A percentile compares a stretch with the other conserved stretches of the same genome.
Conservation (phyloP, 2,797 vertebrate genomes). For the Steatocranus sp. region DNA sequence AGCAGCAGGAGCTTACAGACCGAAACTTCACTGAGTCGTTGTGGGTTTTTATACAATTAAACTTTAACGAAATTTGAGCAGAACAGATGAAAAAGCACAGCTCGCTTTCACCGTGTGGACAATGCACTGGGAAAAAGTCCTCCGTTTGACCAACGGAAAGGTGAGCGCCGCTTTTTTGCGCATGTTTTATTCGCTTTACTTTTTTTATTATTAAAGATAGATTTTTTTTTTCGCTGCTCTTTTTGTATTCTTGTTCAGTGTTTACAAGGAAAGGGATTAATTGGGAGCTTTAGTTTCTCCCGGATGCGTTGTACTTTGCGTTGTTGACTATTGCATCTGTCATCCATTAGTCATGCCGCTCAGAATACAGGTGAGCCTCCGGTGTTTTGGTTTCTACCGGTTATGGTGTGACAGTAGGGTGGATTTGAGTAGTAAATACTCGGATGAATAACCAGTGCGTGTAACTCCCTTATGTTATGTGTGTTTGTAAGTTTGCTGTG, state of each 20-base stretch:
- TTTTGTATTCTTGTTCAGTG: neutral
- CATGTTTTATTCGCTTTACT: neutral
- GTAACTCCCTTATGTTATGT: rapidly evolving
- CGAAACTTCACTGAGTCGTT: neutral
- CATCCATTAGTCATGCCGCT: slow-evolving; percentile 45
- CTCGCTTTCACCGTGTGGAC: neutral
- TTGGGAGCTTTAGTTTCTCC: neutral
- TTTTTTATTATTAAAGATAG: neutral
- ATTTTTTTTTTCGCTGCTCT: too few relatives aligned
- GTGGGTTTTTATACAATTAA: neutral
- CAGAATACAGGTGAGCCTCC: slow-evolving; percentile 7
- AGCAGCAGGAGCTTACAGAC: neutral
- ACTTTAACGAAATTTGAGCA: neutral
- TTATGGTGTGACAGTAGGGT: neutral
- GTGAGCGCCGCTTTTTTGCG: slow-evolving; percentile 49
- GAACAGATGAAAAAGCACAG: slow-evolving; percentile 20
- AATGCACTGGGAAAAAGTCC: slow-evolving; percentile 79
- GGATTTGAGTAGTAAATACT: neutral
- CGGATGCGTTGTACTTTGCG: neutral
- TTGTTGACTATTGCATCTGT: slow-evolving; percentile 9
- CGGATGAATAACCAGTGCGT: neutral
- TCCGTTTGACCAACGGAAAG: slow-evolving; percentile 71
- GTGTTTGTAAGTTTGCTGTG: neutral
- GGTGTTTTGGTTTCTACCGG: neutral
- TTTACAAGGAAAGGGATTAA: neutral